Evolutionary conservation across 1,140 invertebrate species (phyloP), one percentile per base, ranked within the genome.

Genomic region (Drosophila nannoptera): DNA sequence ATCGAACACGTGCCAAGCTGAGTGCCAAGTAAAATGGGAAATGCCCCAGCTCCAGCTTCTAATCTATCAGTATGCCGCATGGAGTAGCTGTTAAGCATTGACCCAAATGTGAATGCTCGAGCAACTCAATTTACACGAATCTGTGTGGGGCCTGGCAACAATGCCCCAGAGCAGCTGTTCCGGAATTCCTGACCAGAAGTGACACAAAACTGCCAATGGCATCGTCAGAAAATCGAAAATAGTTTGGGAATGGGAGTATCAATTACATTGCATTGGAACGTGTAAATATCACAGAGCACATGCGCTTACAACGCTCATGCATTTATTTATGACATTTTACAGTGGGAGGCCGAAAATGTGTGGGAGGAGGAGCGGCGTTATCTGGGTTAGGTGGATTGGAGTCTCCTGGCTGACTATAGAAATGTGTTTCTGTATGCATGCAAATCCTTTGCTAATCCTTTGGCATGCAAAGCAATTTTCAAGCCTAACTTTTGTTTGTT

Each of bases 391-490:
- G 14, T 2, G 35, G 50, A 46, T 36, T 46, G 49, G 22, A 40
- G 33, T 31, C 14, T 40, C n/a, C 9, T 5, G 31, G 40, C 74
- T 52, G 31, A 45, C 74, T 52, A 40, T 49, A 59, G 61, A 45
- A 22, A 40, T 53, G 72, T 73, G 72, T 73, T 81, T 62, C 53
- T 35, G 70, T 67, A 71, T 82, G 78, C 67, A 75, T 75, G 78
- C 66, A 82, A 82, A 75, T 82, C 67, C 78, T 74, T 64, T 67
- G 61, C 64, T 80, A 80, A 80, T 80, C 77, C 78, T 48, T 76
- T 82, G 71, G 63, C 69, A 67, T 81, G 65, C 78, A 72, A 82
- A 72, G 67, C 78, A 72, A 82, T 82, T 82, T 82, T 82, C 78
- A 82, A 63, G 78, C 71, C 78, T 66, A 66, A 54, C 64, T 64